Conservation (phyloP, 53 echinoderm and acorn worm genomes). For the Arbacia lixula region DNA sequence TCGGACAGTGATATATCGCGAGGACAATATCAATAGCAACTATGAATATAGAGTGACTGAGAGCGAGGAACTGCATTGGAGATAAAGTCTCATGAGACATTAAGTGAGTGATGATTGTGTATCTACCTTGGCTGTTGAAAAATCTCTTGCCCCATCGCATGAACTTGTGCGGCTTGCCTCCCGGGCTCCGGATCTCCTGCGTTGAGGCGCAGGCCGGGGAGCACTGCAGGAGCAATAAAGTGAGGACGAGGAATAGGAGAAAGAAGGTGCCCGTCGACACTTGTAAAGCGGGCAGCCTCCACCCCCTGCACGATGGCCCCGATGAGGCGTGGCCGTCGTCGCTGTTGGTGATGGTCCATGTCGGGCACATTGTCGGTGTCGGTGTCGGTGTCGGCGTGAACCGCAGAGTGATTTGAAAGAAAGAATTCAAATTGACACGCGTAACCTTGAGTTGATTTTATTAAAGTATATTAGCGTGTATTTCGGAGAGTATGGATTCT, state of each 20-base stretch:
- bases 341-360: conserved; percentile 12
- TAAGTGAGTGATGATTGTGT: not conserved
- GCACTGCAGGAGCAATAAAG: conserved; percentile 30
- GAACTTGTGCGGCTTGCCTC: conserved; percentile 51
- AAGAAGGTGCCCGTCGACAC: not conserved
- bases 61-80: too few relatives aligned
- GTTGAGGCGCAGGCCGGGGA: conserved; percentile 19
- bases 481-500: too few relatives aligned
- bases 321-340: too few relatives aligned
- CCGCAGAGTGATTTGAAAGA: too few relatives aligned
- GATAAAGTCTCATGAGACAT: too few relatives aligned
- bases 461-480: too few relatives aligned
- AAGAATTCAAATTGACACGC: too few relatives aligned
- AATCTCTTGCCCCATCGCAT: conserved; percentile 77
- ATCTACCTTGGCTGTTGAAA: conserved; percentile 54
- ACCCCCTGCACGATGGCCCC: not conserved
- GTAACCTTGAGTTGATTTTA: too few relatives aligned
- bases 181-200: conserved; percentile 34
- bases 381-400: not conserved
- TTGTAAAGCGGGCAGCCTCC: conserved; percentile 21
- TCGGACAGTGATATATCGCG: too few relatives aligned
- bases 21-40: too few relatives aligned
- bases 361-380: conserved; percentile 16
- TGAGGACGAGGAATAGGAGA: conserved; percentile 22
- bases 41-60: too few relatives aligned